A percentile compares a stretch with the other conserved stretches of the same genome.
Conservation (phyloP, 2,888 invertebrate genomes). For the Siphonodentalium dalli region DNA sequence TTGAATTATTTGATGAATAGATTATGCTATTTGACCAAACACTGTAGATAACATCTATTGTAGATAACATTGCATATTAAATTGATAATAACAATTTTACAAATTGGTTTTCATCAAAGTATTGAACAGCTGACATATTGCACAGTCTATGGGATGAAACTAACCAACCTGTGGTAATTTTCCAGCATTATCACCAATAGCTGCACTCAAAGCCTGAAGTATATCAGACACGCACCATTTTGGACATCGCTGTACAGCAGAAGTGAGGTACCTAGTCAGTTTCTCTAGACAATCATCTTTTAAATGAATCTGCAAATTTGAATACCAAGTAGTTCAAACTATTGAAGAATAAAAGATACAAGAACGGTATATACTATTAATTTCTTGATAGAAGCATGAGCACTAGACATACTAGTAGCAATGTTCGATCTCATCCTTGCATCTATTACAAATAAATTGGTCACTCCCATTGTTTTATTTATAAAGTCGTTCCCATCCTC, state of each 20-base stretch:
- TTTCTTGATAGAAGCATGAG: neutral
- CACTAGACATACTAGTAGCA: neutral
- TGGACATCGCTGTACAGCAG: conserved; percentile 43
- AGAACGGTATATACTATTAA: neutral
- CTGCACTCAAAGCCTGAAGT: conserved; percentile 46
- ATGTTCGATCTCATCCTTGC: too few species aligned
- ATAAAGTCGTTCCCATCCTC: too few species aligned
- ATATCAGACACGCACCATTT: conserved; percentile 46
- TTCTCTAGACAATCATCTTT: conserved; percentile 30
- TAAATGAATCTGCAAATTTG: conserved; percentile 35
- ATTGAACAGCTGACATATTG: too few species aligned
- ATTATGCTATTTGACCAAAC: too few species aligned
- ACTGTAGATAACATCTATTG: too few species aligned
- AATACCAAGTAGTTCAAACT: neutral
- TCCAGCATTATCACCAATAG: conserved; percentile 50
- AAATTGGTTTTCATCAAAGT: too few species aligned
- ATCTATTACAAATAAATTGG: too few species aligned
- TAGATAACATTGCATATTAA: too few species aligned
- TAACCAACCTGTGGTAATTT: conserved; percentile 34
- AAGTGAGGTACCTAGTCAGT: conserved; percentile 45
- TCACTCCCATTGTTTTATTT: too few species aligned
- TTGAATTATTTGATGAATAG: too few species aligned
- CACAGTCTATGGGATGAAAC: neutral
- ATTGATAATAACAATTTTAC: neutral
- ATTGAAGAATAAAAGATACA: neutral